Evolutionary conservation across 2,888 invertebrate genomes (phyloP).

Genomic region (Lochmaea crataegi): DNA sequence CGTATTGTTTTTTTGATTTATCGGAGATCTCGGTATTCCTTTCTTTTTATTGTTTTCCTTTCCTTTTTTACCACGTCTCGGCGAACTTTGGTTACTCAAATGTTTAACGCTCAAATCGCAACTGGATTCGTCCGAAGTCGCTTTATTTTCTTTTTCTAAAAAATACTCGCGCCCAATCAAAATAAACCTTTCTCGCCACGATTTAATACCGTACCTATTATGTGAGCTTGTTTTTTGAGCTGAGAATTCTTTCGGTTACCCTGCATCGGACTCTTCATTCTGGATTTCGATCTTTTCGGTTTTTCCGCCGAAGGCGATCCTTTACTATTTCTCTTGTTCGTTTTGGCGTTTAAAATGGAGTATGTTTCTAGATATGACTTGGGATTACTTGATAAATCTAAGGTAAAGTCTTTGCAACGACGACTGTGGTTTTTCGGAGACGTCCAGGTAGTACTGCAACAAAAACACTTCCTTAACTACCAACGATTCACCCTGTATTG

Average conservation of each 20-base stretch:
- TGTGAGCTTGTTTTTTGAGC: slow-evolving; percentile 47
- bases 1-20: slow-evolving; percentile 60
- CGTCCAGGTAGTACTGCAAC: slow-evolving; percentile 64
- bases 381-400: slow-evolving; percentile 71
- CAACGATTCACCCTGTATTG: background rate
- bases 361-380: slow-evolving; percentile 45
- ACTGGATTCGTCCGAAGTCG: slow-evolving; percentile 66
- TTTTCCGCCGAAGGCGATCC: slow-evolving; percentile 56
- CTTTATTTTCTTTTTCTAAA: slow-evolving; percentile 51
- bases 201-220: slow-evolving; percentile 7
- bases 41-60: slow-evolving; percentile 77
- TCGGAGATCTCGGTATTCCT: slow-evolving; percentile 72
- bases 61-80: slow-evolving; percentile 72
- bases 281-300: slow-evolving; percentile 60
- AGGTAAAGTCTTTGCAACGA: slow-evolving; percentile 78
- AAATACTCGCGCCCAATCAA: background rate
- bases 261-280: slow-evolving; percentile 63
- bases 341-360: slow-evolving; percentile 42
- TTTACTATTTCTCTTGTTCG: slow-evolving; percentile 52
- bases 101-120: slow-evolving; percentile 54
- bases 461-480: background rate
- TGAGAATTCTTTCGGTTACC: slow-evolving; percentile 56
- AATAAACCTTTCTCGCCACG: no score
- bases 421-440: slow-evolving; percentile 64
- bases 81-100: slow-evolving; percentile 62